phyloP scores from a whole-genome alignment of 2,888 invertebrate genomes.

The Limnephilus rhombicus region DNA sequence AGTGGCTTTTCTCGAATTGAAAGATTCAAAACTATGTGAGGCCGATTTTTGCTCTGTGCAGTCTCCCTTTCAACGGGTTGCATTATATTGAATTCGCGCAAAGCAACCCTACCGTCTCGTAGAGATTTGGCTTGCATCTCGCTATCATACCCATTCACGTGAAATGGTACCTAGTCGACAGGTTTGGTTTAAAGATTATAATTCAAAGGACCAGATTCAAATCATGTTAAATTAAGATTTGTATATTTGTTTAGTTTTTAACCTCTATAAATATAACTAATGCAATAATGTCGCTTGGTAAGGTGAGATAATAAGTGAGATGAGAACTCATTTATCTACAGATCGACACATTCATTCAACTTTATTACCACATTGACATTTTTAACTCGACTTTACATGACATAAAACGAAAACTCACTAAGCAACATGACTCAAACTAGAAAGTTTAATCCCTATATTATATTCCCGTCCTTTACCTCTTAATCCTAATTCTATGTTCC shows the following conservation, averaged over 20 bases:
- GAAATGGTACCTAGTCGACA: background rate
- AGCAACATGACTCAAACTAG: no score
- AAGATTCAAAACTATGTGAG: background rate
- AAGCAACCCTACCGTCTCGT: background rate
- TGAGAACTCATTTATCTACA: background rate
- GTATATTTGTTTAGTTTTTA: background rate
- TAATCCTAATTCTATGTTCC: no score
- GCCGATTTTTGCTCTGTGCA: conserved; percentile 4
- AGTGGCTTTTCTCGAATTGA: background rate
- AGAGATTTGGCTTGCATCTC: conserved; percentile 41
- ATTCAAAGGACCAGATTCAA: background rate
- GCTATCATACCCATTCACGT: conserved; percentile 28
- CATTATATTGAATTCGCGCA: conserved; percentile 27
- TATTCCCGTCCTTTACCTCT: no score
- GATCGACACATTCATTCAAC: no score
- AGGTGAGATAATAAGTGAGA: background rate
- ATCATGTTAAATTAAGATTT: background rate
- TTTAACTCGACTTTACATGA: no score
- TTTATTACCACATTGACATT: no score
- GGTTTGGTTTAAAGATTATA: no score
- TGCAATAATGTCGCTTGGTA: background rate
- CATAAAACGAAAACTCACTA: no score
- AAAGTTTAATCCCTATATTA: no score
- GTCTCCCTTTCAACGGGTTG: conserved; percentile 40
- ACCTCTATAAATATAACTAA: background rate